These are phyloP conservation scores for Oceanodroma leucorhoa DNA, from an alignment of 2,797 vertebrate species.

Conservation along the genomic window DNA sequence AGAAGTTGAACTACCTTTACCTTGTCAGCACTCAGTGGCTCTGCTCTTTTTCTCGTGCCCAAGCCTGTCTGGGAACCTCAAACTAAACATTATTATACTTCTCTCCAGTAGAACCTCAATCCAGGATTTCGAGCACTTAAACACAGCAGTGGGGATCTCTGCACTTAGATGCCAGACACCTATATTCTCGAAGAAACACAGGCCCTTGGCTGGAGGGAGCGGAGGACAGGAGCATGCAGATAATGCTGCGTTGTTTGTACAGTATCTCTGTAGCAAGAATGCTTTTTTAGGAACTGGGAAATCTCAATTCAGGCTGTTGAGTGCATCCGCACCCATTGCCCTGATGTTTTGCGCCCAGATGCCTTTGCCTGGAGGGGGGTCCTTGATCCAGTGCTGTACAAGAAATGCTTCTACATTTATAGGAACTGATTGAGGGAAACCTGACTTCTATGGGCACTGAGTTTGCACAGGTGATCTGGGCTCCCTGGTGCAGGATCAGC, in stretches of 20 bases:
- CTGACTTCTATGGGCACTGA: not conserved
- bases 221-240: fast-evolving
- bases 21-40: not conserved
- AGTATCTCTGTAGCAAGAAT: not conserved
- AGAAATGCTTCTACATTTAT: not conserved
- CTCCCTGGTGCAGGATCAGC: not conserved
- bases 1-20: not conserved
- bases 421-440: not conserved
- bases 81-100: conserved; percentile 14
- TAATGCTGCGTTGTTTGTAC: not conserved
- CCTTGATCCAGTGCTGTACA: not conserved
- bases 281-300: not conserved
- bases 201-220: not conserved
- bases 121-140: not conserved
- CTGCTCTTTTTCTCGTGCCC: not conserved
- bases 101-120: not conserved
- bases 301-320: not conserved
- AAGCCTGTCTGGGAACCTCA: not conserved
- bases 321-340: not conserved
- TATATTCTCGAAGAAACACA: not conserved
- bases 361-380: not conserved
- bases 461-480: not conserved
- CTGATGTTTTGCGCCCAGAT: not conserved
- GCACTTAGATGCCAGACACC: not conserved
- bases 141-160: not conserved